Evolutionary conservation across 2,797 vertebrate genomes (phyloP).

Genomic region (Rhincodon typus): DNA sequence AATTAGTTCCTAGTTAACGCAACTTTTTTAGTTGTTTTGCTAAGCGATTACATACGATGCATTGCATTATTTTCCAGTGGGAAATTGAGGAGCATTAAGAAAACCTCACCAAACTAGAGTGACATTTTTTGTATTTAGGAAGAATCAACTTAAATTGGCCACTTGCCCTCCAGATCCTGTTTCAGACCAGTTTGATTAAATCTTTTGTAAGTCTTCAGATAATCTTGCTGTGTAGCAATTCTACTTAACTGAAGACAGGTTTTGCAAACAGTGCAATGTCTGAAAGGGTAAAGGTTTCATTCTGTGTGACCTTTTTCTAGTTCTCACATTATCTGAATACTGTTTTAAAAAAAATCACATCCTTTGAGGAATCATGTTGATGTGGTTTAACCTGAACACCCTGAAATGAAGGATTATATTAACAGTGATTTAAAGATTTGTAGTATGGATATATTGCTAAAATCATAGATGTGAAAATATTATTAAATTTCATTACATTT

Average conservation of each 20-base stretch:
- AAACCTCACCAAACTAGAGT: background rate
- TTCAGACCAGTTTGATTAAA: background rate
- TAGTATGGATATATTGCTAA: background rate
- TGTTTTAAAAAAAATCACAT: background rate
- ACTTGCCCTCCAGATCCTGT: background rate
- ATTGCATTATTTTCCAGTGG: background rate
- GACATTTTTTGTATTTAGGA: background rate
- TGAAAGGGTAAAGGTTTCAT: background rate
- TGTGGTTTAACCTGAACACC: background rate
- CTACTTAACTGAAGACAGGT: background rate
- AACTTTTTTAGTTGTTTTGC: background rate
- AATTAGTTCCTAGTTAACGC: background rate
- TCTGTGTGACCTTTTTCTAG: background rate
- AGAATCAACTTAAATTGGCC: background rate
- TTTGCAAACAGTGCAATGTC: background rate
- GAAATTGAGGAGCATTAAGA: background rate
- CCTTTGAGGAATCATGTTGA: constrained; percentile 7
- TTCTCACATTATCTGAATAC: constrained; percentile 17
- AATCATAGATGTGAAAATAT: background rate
- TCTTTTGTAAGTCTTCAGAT: background rate
- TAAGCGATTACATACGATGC: background rate
- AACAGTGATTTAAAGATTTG: background rate
- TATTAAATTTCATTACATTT: background rate
- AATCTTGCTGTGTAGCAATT: background rate
- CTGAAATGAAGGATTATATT: background rate